Conservation (phyloP, 2,888 invertebrate species). For the Drosophila birchii region DNA sequence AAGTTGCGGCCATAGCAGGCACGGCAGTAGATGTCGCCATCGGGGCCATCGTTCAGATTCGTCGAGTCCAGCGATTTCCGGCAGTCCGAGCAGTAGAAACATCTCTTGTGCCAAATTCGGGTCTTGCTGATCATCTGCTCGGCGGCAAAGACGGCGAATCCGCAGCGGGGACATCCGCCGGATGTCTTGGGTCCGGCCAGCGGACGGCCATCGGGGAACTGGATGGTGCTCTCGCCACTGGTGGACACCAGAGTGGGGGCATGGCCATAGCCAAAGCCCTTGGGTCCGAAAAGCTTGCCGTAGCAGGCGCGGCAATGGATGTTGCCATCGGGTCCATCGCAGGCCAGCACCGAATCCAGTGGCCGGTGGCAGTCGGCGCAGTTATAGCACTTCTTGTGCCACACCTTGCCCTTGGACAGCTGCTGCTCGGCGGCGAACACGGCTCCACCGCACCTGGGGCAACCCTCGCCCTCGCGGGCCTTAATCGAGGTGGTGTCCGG, state of each 20-base stretch:
- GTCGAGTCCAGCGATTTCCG: conserved; percentile 95
- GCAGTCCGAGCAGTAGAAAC: conserved; percentile 96
- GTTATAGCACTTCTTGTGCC: conserved; percentile 98
- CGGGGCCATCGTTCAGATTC: conserved; percentile 95
- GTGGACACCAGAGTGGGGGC: conserved; percentile 93
- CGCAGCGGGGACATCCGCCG: conserved; percentile 94
- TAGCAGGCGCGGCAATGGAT: conserved; percentile 97
- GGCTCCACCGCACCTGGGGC: conserved; percentile 96
- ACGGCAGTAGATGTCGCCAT: conserved; percentile 96
- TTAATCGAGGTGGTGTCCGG: conserved; percentile 95
- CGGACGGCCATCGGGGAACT: conserved; percentile 90
- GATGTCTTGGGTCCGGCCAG: conserved; percentile 90
- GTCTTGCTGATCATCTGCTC: conserved; percentile 98
- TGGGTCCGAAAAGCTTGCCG: conserved; percentile 95
- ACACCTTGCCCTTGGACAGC: conserved; percentile 97
- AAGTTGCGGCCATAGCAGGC: conserved; percentile 94
- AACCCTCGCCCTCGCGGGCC: conserved; percentile 94
- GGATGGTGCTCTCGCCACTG: conserved; percentile 89
- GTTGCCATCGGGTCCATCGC: conserved; percentile 97
- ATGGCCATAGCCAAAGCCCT: conserved; percentile 95
- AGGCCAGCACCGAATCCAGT: conserved; percentile 94
- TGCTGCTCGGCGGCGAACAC: conserved; percentile 99
- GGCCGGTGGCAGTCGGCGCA: conserved; percentile 96
- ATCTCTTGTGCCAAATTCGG: conserved; percentile 95
- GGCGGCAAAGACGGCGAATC: conserved; percentile 96